Evolutionary conservation across 1,140 invertebrate species (phyloP).

Genomic region (Pseudachorutes palmiensis): DNA sequence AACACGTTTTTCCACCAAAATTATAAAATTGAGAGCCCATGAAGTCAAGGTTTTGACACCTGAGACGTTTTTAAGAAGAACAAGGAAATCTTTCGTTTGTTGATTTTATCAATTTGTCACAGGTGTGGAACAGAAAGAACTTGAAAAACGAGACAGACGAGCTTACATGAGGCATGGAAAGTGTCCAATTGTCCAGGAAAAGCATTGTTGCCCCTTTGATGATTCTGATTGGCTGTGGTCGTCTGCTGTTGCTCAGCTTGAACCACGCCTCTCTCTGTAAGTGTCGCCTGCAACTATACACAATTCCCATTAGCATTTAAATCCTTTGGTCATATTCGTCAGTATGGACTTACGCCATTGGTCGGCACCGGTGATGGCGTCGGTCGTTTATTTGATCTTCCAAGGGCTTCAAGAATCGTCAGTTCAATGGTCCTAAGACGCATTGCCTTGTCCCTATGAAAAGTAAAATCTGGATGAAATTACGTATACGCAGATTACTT

Average conservation of each 20-base stretch:
- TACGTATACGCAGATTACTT: background rate
- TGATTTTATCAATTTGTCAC: background rate
- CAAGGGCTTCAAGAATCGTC: background rate
- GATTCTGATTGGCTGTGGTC: background rate
- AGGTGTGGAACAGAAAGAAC: background rate
- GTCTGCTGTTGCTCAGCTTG: background rate
- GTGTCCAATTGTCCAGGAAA: constrained; percentile 25
- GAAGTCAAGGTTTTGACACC: too few species aligned
- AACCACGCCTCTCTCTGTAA: background rate
- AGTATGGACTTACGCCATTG: background rate
- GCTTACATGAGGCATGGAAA: constrained; percentile 26
- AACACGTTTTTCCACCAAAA: too few species aligned
- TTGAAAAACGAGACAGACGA: background rate
- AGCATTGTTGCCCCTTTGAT: background rate
- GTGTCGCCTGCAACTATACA: too few species aligned
- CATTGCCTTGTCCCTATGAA: constrained; percentile 15
- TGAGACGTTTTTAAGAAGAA: too few species aligned
- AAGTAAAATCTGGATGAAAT: background rate
- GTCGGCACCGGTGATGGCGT: background rate
- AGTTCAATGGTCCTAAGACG: constrained; percentile 16
- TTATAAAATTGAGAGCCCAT: too few species aligned
- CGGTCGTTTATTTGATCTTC: background rate
- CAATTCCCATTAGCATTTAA: background rate
- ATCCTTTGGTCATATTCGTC: background rate
- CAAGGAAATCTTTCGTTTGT: background rate